Percentiles rank a stretch among this genome's conserved stretches.
Conservation (phyloP, 2,113 vertebrate species). For the Amblyopsis rosae region DNA sequence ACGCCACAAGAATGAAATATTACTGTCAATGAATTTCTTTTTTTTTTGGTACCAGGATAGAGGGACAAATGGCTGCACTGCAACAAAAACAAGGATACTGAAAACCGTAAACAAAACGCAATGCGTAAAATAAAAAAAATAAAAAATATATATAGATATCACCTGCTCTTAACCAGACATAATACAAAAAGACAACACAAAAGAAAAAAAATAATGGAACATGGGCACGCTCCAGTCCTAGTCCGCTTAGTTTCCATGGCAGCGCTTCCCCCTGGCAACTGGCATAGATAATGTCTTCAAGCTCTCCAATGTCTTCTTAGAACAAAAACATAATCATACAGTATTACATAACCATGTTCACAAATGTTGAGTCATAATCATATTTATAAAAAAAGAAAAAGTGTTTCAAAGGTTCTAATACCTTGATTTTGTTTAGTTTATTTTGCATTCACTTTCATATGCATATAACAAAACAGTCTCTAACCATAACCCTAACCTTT, state of each 20-base stretch:
- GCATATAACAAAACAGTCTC: slow-evolving; percentile 72
- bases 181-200: slow-evolving; percentile 61
- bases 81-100: slow-evolving; percentile 46
- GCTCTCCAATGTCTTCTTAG: slow-evolving; percentile 61
- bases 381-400: slow-evolving; percentile 54
- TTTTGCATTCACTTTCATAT: slow-evolving; percentile 79
- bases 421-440: slow-evolving; percentile 54
- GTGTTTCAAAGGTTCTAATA: slow-evolving; percentile 80
- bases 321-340: slow-evolving; percentile 80
- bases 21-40: slow-evolving; percentile 45
- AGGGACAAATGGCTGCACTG: slow-evolving; percentile 67
- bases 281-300: slow-evolving; percentile 58
- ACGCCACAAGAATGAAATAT: slow-evolving; percentile 76
- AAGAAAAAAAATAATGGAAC: slow-evolving; percentile 67
- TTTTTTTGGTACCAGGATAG: slow-evolving; percentile 63
- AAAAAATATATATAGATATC: slow-evolving; percentile 53
- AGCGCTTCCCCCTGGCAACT: slow-evolving; percentile 61
- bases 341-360: slow-evolving; percentile 84
- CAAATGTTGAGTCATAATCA: slow-evolving; percentile 73
- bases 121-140: slow-evolving; percentile 59
- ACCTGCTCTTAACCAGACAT: slow-evolving; percentile 68
- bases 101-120: slow-evolving; percentile 57
- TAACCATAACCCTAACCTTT: too few species aligned
- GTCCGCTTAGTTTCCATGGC: slow-evolving; percentile 73
- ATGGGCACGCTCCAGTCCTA: slow-evolving; percentile 66